Conservation (phyloP, 2,797 vertebrate genomes). For the Sebastes hopkinsi region DNA sequence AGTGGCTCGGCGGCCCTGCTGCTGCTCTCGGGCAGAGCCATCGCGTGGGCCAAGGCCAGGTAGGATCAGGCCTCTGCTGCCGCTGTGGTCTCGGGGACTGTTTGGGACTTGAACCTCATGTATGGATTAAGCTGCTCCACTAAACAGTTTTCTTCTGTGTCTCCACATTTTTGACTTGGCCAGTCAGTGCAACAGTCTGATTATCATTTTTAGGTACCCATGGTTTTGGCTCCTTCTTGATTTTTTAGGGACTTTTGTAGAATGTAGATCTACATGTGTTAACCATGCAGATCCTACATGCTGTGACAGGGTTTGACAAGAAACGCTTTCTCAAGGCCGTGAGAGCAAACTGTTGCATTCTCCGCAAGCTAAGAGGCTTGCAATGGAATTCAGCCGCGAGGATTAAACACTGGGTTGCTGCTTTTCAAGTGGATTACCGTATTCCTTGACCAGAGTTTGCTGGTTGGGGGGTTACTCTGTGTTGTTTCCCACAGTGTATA, state of each 20-base stretch:
- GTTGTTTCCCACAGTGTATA: conserved; percentile 37
- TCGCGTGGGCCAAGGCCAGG: conserved; percentile 74
- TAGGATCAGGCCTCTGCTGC: conserved; percentile 61
- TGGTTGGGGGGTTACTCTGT: conserved; percentile 41
- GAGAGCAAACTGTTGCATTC: conserved; percentile 51
- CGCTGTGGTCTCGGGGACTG: not conserved
- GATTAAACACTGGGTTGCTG: conserved; percentile 62
- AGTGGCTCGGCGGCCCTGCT: conserved; percentile 64
- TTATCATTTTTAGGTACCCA: not conserved
- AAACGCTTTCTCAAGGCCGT: conserved; percentile 36
- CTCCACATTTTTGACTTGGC: not conserved
- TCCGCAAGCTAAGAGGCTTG: conserved; percentile 70
- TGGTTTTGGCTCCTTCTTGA: not conserved
- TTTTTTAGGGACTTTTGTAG: not conserved
- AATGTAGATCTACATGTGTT: not conserved
- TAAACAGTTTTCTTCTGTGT: not conserved
- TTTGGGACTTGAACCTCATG: conserved; percentile 5
- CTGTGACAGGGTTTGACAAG: conserved; percentile 5
- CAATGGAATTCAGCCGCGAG: conserved; percentile 46
- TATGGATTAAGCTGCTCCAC: conserved; percentile 9
- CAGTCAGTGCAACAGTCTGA: not conserved
- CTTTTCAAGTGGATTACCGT: conserved; percentile 57
- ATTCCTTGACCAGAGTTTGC: conserved; percentile 23
- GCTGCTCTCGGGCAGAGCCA: conserved; percentile 64
- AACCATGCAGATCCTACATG: not conserved